Evolutionary conservation across 2,797 vertebrate genomes (phyloP).

Genomic region (Margarornis squamiger): DNA sequence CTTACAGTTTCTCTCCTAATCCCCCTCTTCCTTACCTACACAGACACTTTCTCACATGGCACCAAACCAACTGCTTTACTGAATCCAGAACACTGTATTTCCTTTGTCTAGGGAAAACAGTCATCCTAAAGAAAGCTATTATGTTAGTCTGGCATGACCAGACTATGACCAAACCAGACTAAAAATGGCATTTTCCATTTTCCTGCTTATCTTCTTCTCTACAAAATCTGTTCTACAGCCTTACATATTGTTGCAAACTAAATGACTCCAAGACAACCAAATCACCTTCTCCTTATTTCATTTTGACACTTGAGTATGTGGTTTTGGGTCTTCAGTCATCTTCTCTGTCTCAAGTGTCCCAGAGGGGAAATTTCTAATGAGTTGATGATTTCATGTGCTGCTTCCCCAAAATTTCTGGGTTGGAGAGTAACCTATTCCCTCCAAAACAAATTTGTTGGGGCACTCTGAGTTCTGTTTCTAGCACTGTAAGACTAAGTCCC

Average conservation of each 20-base stretch:
- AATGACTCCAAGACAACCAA: not conserved
- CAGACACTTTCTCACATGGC: slow-evolving; percentile 48
- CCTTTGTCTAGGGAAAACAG: slow-evolving; percentile 29
- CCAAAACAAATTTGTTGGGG: not conserved
- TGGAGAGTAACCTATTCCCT: not conserved
- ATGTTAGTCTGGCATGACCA: slow-evolving; percentile 33
- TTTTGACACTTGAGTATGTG: not conserved
- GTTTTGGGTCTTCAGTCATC: not conserved
- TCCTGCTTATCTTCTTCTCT: slow-evolving; percentile 4
- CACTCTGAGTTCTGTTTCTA: not conserved
- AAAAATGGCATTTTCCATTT: slow-evolving; percentile 32
- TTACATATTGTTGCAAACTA: not conserved
- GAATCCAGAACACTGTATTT: slow-evolving; percentile 36
- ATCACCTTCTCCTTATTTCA: not conserved
- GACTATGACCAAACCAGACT: slow-evolving; percentile 46
- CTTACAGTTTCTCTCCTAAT: slow-evolving; percentile 22
- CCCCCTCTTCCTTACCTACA: slow-evolving; percentile 26
- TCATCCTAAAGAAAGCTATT: slow-evolving; percentile 23
- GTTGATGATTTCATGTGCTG: not conserved
- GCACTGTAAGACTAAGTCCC: not conserved
- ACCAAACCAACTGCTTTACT: slow-evolving; percentile 13
- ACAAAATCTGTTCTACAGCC: not conserved
- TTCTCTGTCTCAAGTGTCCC: not conserved
- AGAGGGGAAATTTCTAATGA: not conserved
- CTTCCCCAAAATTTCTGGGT: not conserved